A percentile compares a stretch with the other conserved stretches of the same genome.
Evolutionary conservation across 2,888 invertebrate species (phyloP).

Genomic region (Limenitis camilla): DNA sequence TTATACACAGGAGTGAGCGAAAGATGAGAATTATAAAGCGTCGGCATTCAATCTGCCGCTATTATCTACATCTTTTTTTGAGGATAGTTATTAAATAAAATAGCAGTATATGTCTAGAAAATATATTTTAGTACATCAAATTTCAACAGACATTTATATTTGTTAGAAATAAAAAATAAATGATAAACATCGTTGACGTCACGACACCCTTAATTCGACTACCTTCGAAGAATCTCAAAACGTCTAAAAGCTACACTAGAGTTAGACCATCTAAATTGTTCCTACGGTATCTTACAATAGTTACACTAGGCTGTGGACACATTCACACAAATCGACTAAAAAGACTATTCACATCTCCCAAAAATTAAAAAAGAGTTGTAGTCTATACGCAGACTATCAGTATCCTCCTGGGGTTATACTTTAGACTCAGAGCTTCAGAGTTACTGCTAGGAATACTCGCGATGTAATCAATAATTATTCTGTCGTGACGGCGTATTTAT

Average conservation of each 20-base stretch:
- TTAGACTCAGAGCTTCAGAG: too few species aligned
- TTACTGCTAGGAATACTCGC: too few species aligned
- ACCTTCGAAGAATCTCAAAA: constrained; percentile 32
- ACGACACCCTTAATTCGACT: constrained; percentile 39
- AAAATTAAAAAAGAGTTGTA: neutral
- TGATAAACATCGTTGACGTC: constrained; percentile 42
- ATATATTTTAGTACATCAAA: constrained; percentile 72
- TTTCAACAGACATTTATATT: constrained; percentile 66
- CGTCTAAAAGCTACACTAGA: constrained; percentile 27
- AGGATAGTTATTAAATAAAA: constrained; percentile 21
- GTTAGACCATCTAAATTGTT: constrained; percentile 23
- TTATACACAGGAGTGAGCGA: too few species aligned
- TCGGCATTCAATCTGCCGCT: neutral
- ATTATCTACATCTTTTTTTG: neutral
- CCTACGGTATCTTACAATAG: constrained; percentile 24
- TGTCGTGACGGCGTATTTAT: too few species aligned
- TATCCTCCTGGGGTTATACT: too few species aligned
- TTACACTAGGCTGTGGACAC: constrained; percentile 52
- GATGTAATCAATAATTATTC: too few species aligned
- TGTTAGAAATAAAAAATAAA: constrained; percentile 51
- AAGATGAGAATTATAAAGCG: too few species aligned
- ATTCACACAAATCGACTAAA: constrained; percentile 4
- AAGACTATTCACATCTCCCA: constrained; percentile 1
- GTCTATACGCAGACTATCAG: too few species aligned
- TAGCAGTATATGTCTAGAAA: constrained; percentile 55